These are phyloP conservation scores for Tipula vernalis DNA, from an alignment of 2,888 invertebrate genomes.

Conservation along the genomic window DNA sequence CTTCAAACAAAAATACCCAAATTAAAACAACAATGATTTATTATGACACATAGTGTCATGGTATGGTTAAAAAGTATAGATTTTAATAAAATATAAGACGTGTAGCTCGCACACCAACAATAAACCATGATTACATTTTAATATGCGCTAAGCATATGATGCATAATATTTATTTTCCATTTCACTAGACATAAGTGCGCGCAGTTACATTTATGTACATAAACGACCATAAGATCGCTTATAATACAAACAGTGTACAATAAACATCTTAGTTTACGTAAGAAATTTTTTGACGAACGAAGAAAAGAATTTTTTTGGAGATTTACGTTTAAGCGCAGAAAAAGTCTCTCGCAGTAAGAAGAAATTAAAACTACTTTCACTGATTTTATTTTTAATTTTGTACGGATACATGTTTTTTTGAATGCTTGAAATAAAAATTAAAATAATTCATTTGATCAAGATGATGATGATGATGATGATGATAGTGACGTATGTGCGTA, in stretches of 20 bases:
- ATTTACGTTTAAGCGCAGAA: neutral
- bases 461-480: neutral
- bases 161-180: neutral
- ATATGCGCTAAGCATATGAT: neutral
- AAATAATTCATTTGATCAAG: neutral
- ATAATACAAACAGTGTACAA: neutral
- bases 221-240: neutral
- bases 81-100: too few species aligned
- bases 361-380: neutral
- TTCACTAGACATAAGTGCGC: neutral
- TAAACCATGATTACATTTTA: neutral
- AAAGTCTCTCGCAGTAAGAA: neutral
- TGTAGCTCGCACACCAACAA: neutral
- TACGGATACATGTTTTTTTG: neutral
- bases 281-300: neutral
- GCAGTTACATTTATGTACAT: neutral
- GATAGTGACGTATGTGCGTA: neutral
- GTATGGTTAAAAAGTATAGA: neutral
- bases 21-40: neutral
- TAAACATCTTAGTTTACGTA: neutral
- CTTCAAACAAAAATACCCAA: neutral
- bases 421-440: neutral
- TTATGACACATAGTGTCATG: neutral
- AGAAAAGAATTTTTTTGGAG: neutral
- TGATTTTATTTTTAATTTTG: neutral